Evolutionary conservation across 1,140 invertebrate species (phyloP).

Genomic region (Heliothis virescens): DNA sequence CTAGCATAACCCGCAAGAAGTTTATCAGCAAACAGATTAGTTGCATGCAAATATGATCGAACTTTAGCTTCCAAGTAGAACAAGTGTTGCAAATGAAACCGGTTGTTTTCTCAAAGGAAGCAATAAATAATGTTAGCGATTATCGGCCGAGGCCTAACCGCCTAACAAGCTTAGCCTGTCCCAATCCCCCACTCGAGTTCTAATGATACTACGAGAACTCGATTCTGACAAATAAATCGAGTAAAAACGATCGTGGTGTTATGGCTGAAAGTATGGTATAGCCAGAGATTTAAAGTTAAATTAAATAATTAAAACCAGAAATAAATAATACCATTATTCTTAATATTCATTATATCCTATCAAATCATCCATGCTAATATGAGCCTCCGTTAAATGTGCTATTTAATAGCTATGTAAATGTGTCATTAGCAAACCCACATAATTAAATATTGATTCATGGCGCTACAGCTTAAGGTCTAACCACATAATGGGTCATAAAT

Average conservation of each 20-base stretch:
- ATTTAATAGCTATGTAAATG: no score
- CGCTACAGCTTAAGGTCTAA: no score
- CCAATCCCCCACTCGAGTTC: slow-evolving; percentile 12
- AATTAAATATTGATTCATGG: no score
- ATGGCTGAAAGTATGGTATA: not conserved
- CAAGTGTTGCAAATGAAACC: slow-evolving; percentile 25
- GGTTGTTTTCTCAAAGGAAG: slow-evolving; percentile 32
- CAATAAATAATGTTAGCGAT: slow-evolving; percentile 41
- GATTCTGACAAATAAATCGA: slow-evolving; percentile 4
- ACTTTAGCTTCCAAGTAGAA: not conserved
- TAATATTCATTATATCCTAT: no score
- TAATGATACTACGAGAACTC: slow-evolving; percentile 5
- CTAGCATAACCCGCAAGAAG: not conserved
- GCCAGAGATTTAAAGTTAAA: no score
- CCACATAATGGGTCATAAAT: no score
- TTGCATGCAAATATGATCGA: slow-evolving; percentile 6
- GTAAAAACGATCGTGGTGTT: not conserved
- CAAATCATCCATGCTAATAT: no score
- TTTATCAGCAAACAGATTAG: not conserved
- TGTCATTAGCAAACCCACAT: no score
- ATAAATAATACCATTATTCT: no score
- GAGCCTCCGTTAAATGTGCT: no score
- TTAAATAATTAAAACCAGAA: no score
- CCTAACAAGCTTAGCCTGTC: not conserved
- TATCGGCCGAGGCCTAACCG: slow-evolving; percentile 12